Evolutionary conservation across 2,888 invertebrate species (phyloP).

Genomic region (Ichneumon xanthorius): DNA sequence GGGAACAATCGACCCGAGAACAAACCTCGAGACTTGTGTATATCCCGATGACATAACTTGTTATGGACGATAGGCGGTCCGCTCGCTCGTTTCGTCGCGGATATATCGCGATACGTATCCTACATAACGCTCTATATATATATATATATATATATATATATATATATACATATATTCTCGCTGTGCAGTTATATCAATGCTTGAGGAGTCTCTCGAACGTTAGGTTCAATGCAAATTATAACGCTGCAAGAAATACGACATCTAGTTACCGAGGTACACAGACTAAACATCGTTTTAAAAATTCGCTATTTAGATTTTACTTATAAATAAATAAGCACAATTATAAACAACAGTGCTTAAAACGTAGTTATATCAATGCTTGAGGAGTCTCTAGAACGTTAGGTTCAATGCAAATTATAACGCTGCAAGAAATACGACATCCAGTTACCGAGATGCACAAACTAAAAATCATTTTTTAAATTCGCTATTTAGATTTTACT

Average conservation of each 20-base stretch:
- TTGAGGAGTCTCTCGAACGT: background rate
- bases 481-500: background rate
- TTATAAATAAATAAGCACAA: no score
- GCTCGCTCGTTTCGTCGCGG: conserved; percentile 32
- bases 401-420: background rate
- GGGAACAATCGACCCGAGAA: conserved; percentile 47
- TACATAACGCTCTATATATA: conserved; percentile 6
- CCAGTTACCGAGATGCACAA: background rate
- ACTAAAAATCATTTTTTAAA: background rate
- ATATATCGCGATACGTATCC: conserved; percentile 17
- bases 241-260: background rate
- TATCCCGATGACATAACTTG: conserved; percentile 77
- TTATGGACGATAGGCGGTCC: conserved; percentile 71
- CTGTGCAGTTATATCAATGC: conserved; percentile 2
- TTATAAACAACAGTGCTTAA: no score
- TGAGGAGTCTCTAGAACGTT: background rate
- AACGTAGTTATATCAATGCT: background rate
- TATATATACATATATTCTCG: no score
- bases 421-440: background rate
- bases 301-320: background rate
- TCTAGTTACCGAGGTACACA: background rate
- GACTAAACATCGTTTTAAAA: background rate
- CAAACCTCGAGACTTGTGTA: conserved; percentile 25
- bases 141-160: no score
- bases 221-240: background rate